Conservation (phyloP, 2,113 vertebrate species). For the Aviceda subcristata region DNA sequence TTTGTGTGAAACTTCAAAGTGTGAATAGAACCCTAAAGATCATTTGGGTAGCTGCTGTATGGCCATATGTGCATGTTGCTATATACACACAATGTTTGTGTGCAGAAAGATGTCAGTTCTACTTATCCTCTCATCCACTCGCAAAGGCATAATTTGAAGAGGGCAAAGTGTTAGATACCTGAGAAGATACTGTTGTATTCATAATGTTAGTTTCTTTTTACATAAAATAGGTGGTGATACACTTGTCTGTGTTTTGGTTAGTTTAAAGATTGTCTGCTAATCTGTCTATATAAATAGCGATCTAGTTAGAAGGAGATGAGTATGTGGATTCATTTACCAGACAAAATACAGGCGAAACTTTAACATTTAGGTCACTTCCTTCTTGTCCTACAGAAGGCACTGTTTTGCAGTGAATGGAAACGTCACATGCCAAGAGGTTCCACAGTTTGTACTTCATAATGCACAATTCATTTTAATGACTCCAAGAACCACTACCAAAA, state of each 20-base stretch:
- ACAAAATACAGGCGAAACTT: not conserved
- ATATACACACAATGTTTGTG: not conserved
- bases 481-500: not conserved
- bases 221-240: not conserved
- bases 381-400: not conserved
- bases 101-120: not conserved
- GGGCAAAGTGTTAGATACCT: not conserved
- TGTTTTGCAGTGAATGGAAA: not conserved
- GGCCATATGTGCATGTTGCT: not conserved
- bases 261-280: not conserved
- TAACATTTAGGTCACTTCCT: not conserved
- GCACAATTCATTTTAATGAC: not conserved
- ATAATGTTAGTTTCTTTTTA: not conserved
- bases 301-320: not conserved
- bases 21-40: not conserved
- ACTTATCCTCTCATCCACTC: not conserved
- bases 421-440: not conserved
- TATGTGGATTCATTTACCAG: not conserved
- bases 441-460: not conserved
- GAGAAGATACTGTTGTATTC: not conserved
- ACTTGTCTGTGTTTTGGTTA: not conserved
- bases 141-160: not conserved
- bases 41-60: not conserved
- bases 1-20: not conserved
- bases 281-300: not conserved